Evolutionary conservation across 2,888 invertebrate genomes (phyloP), one percentile per base, ranked within the genome.

Genomic region (Ichneumon xanthorius): DNA sequence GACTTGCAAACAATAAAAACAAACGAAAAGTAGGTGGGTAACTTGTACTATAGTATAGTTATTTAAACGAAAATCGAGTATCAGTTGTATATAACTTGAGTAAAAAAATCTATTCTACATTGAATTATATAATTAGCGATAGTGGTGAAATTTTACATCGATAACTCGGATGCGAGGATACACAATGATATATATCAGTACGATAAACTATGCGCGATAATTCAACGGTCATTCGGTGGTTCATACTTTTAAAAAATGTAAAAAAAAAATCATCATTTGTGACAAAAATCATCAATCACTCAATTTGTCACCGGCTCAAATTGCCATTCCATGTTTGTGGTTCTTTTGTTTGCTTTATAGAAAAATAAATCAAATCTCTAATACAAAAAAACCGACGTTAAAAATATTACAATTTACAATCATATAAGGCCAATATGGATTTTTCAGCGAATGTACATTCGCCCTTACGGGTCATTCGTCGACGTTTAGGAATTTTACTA

Each of bases 81-180:
- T 86, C 82, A 48, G 70, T 85, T 70, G 77, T 84, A 67, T 84
- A 67, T 67, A 77, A 81, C 50, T 79, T 81, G 79, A 80, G 79
- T 81, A 86, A 86, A 87, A 87, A 85, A 86, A 87, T 85, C 82
- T 85, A 82, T 80, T 80, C 82, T 82, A 85, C 77, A 71, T 79
- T 61, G 53, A 72, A 77, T 67, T 80, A 73, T 80, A 63, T 58
- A 22, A 73, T 50, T 82, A 80, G 40, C 82, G 53, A 80, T 68
- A 72, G 80, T 30, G 75, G 22, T 58, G 63, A 75, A 71, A 73
- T 75, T 75, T 80, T 80, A 82, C 77, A 77, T 82, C 67, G 68
- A 82, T 71, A 71, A 71, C 75, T 85, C 65, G 71, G 50, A 82
- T 72, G 63, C 72, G 53, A 33, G 50, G 72, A 80, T 80, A 76